Evolutionary conservation across 2,113 vertebrate species (phyloP).

Genomic region (Melanerpes aurifrons): DNA sequence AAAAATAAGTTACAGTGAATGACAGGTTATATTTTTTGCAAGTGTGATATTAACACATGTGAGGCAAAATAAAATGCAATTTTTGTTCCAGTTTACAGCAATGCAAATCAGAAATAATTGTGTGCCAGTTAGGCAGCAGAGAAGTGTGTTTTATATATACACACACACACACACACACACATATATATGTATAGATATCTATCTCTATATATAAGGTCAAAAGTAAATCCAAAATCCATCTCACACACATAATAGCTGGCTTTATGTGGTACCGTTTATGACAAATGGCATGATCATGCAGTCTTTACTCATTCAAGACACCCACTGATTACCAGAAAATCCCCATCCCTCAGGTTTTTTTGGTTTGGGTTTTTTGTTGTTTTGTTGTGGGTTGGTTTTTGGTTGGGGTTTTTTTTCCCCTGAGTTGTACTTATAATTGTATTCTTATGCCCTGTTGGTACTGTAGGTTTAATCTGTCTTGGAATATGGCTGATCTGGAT

Average conservation of each 20-base stretch:
- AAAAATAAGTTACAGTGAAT: conserved; percentile 54
- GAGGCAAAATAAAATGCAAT: background rate
- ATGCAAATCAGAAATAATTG: conserved; percentile 24
- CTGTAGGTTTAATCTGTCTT: conserved; percentile 16
- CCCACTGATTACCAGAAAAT: conserved; percentile 70
- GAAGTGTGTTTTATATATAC: background rate
- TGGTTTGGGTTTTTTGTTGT: background rate
- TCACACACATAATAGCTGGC: conserved; percentile 37
- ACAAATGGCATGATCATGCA: conserved; percentile 68
- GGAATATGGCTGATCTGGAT: conserved; percentile 5
- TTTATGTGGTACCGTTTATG: conserved; percentile 63
- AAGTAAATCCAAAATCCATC: conserved; percentile 30
- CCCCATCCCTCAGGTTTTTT: conserved; percentile 61
- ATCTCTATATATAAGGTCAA: background rate
- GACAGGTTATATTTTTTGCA: conserved; percentile 22
- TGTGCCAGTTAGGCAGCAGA: background rate
- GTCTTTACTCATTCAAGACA: conserved; percentile 71
- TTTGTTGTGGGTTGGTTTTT: background rate
- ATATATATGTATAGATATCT: too few species aligned
- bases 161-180: too few species aligned
- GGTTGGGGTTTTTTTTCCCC: background rate
- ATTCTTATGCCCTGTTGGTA: conserved; percentile 50
- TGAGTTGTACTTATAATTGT: conserved; percentile 61
- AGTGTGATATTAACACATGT: conserved; percentile 5
- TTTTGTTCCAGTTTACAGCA: conserved; percentile 10